Base-by-base conservation (phyloP, 2,797 vertebrate species). In the Potorous gilbertii region DNA sequence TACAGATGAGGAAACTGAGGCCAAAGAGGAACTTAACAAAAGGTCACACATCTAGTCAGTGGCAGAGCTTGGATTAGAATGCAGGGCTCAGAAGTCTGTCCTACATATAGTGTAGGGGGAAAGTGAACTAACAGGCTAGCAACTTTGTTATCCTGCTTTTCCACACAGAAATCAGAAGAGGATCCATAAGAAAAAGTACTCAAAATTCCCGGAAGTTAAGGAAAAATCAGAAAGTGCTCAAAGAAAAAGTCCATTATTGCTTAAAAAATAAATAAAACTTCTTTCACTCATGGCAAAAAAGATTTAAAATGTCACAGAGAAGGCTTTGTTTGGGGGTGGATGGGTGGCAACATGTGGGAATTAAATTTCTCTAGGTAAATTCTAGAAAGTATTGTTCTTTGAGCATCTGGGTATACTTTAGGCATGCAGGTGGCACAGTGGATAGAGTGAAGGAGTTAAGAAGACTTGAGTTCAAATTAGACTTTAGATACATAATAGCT, bases 381-480 rank as follows among this genome's bases (percentile, higher is more conserved):
- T 81, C 66, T 81, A 46, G n/a, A 2, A 62, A 81, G 18, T 24
- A 46, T 21, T 40, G n/a, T 46, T 46, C n/a, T 81, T 81, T 74
- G 18, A 6, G 18, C 18, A 74, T 21, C 16, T 9, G 40, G 66
- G 18, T 40, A 24, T 8, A 46, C 34, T 56, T 66, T 59, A 31
- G 16, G 18, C 16, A 74, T n/a, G 34, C 18, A 81, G 8, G 66
- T 81, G n/a, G 18, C 18, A 21, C n/a, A 40, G 12, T 62, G 31
- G 59, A 34, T 92, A 62, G 59, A 92, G n/a, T 11, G 55, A 91
- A 2, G 91, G 46, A 92, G 56, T 52, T 24, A 66, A 62, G 54
- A 92, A 40, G 66, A 92, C 55, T 29, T 59, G 81, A 34, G 96
- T 92, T 95, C 57, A 81, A 89, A 91, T 90, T 3, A 74, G 50